Evolutionary conservation across 2,888 invertebrate species (phyloP).

Genomic region (Synergus umbraculus): DNA sequence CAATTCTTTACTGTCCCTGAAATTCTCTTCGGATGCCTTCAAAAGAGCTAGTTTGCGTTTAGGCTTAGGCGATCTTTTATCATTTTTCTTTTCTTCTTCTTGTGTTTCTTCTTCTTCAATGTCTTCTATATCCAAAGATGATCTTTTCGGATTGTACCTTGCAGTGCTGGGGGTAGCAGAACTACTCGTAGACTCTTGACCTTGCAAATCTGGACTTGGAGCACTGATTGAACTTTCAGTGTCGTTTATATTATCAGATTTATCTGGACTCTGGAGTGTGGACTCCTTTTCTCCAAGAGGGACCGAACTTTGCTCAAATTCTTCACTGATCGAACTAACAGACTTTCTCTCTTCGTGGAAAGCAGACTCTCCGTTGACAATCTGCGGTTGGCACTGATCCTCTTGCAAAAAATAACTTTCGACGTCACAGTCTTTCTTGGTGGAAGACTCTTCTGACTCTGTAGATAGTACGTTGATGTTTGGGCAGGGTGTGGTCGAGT

Average conservation of each 20-base stretch:
- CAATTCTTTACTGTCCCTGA: slow-evolving; percentile 43
- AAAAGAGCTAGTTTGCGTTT: slow-evolving; percentile 60
- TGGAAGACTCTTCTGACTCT: slow-evolving; percentile 24
- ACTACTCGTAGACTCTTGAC: slow-evolving; percentile 81
- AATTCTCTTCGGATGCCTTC: slow-evolving; percentile 66
- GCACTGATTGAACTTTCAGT: slow-evolving; percentile 38
- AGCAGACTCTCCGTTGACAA: background rate
- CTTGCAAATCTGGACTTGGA: slow-evolving; percentile 47
- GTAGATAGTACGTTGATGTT: slow-evolving; percentile 13
- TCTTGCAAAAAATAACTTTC: slow-evolving; percentile 9
- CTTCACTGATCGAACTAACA: background rate
- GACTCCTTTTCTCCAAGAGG: background rate
- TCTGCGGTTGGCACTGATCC: slow-evolving; percentile 1
- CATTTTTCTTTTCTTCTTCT: slow-evolving; percentile 43
- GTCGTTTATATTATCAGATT: background rate
- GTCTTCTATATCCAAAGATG: slow-evolving; percentile 81
- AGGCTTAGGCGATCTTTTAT: slow-evolving; percentile 53
- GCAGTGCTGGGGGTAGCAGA: slow-evolving; percentile 83
- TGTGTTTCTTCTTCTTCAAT: slow-evolving; percentile 75
- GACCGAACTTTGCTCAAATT: background rate
- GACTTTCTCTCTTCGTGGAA: background rate
- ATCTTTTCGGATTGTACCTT: slow-evolving; percentile 83
- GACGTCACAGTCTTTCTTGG: slow-evolving; percentile 1
- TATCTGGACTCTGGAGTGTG: background rate
- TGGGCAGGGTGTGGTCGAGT: slow-evolving; percentile 10